Percentiles rank a stretch among this genome's conserved stretches.
These are phyloP conservation scores for Cossypha caffra DNA, from an alignment of 2,797 vertebrate genomes.

Conservation along the genomic window DNA sequence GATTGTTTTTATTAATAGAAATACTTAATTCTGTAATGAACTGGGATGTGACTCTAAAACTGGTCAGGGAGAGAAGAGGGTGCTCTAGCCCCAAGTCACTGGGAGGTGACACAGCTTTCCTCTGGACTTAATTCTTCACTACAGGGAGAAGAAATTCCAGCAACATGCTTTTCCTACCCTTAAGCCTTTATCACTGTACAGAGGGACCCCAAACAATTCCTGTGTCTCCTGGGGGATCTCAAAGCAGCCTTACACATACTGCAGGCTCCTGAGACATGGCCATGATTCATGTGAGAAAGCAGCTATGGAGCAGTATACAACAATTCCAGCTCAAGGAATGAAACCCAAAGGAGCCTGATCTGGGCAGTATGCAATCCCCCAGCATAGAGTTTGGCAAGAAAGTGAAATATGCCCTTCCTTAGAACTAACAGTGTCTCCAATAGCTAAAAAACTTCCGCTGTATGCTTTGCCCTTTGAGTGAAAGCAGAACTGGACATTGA, in stretches of 20 bases:
- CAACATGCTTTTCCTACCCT: not conserved
- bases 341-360: not conserved
- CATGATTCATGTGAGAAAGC: not conserved
- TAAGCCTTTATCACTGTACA: not conserved
- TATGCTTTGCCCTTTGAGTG: not conserved
- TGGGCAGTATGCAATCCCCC: not conserved
- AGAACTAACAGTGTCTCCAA: not conserved
- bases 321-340: not conserved
- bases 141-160: not conserved
- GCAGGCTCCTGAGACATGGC: not conserved
- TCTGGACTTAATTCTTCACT: not conserved
- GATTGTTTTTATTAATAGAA: not conserved
- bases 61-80: not conserved
- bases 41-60: not conserved
- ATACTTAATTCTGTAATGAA: not conserved
- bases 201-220: not conserved
- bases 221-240: not conserved
- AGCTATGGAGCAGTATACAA: not conserved
- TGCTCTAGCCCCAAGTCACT: not conserved
- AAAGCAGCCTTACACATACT: not conserved
- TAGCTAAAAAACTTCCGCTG: not conserved
- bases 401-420: not conserved
- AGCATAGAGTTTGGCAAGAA: not conserved
- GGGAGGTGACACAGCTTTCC: not conserved
- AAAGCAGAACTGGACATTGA: not conserved